phyloP scores from a whole-genome alignment of 2,797 vertebrate species.

The Margarornis squamiger region DNA sequence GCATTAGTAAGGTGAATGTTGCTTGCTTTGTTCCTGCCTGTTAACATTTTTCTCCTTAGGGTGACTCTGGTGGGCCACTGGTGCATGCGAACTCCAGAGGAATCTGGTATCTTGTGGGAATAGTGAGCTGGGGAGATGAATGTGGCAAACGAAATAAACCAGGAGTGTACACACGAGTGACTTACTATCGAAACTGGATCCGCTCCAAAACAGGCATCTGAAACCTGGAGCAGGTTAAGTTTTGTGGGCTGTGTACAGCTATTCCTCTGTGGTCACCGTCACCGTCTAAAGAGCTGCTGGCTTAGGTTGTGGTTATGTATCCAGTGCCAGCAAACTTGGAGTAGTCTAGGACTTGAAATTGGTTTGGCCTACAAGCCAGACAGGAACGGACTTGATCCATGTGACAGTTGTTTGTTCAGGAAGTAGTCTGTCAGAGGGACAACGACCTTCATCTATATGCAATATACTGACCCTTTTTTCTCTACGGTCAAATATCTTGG shows the following conservation, averaged over 20 bases:
- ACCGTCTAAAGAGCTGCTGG: background rate
- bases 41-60: constrained; percentile 65
- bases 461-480: background rate
- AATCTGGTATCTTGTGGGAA: constrained; percentile 79
- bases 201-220: constrained; percentile 71
- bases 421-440: background rate
- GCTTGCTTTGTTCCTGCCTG: background rate
- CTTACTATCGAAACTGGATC: constrained; percentile 77
- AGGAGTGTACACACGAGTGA: constrained; percentile 77
- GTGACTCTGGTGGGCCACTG: constrained; percentile 80
- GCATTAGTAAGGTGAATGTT: background rate
- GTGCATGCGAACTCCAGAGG: constrained; percentile 71
- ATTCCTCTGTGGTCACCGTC: constrained; percentile 20
- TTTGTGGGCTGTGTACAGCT: background rate
- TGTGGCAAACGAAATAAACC: constrained; percentile 77
- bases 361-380: background rate
- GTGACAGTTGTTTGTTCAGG: background rate
- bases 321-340: background rate
- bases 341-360: constrained; percentile 12
- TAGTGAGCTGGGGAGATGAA: constrained; percentile 79
- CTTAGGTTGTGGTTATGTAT: background rate
- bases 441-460: background rate
- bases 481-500: background rate
- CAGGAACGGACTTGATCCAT: background rate
- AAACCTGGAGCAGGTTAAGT: background rate